Evolutionary conservation across 2,113 vertebrate species (phyloP).

Genomic region (Urocynchramus pylzowi): DNA sequence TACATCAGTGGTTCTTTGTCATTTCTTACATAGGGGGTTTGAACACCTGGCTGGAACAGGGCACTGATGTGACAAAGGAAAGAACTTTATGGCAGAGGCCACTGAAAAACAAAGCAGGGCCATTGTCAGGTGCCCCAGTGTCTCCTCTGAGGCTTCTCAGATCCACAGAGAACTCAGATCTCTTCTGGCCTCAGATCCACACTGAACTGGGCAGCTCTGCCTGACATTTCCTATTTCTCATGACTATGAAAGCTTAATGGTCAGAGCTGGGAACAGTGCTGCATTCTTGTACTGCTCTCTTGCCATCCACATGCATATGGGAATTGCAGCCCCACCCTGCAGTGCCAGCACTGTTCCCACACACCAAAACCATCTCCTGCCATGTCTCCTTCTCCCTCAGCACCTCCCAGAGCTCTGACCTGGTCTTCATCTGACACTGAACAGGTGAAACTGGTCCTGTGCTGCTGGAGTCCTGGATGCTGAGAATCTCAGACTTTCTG

Average conservation of each 20-base stretch:
- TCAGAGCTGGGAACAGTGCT: not conserved
- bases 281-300: fast-evolving
- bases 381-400: fast-evolving
- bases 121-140: not conserved
- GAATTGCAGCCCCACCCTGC: not conserved
- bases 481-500: too few relatives aligned
- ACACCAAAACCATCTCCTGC: not conserved
- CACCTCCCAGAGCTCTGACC: not conserved
- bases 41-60: not conserved
- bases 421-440: not conserved
- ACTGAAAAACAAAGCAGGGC: not conserved
- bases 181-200: too few relatives aligned
- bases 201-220: not conserved
- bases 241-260: fast-evolving
- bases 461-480: too few relatives aligned
- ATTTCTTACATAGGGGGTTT: fast-evolving
- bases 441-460: not conserved
- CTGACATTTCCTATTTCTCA: fast-evolving
- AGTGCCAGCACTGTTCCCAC: fast-evolving
- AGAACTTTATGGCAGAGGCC: not conserved
- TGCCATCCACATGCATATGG: fast-evolving
- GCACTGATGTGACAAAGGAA: not conserved
- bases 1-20: not conserved
- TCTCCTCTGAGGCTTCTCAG: not conserved
- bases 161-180: too few relatives aligned